These are phyloP conservation scores for Alectura lathami DNA, from an alignment of 2,113 vertebrate genomes.

Conservation along the genomic window DNA sequence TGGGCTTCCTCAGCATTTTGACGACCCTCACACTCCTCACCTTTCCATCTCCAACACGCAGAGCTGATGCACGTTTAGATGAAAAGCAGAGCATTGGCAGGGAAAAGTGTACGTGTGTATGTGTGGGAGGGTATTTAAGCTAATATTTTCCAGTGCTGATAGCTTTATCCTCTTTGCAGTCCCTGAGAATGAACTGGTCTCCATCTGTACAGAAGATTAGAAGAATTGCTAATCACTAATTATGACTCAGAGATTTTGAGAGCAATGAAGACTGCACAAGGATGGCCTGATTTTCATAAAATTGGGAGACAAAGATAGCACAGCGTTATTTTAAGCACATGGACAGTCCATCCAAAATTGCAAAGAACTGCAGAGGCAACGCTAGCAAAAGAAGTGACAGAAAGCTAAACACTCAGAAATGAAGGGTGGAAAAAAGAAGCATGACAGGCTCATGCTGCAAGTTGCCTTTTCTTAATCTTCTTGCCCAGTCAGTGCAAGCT, in stretches of 20 bases:
- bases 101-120: not conserved
- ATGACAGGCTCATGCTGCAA: not conserved
- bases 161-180: conserved; percentile 69
- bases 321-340: conserved; percentile 11
- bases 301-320: conserved; percentile 4
- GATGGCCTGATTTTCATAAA: conserved; percentile 60
- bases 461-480: not conserved
- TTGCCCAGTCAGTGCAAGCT: not conserved
- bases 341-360: not conserved
- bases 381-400: not conserved
- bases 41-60: not conserved
- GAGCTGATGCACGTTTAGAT: not conserved
- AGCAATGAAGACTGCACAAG: conserved; percentile 5
- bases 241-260: conserved; percentile 63
- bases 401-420: not conserved
- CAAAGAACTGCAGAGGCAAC: not conserved
- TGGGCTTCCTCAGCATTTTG: not conserved
- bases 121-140: conserved; percentile 48
- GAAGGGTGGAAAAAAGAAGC: not conserved
- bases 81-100: not conserved
- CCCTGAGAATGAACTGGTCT: conserved; percentile 26
- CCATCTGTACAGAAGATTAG: conserved; percentile 71
- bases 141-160: conserved; percentile 59
- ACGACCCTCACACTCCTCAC: not conserved
- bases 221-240: conserved; percentile 66